These are phyloP conservation scores for Taenaris catops DNA, from an alignment of 2,888 invertebrate genomes.

Conservation along the genomic window DNA sequence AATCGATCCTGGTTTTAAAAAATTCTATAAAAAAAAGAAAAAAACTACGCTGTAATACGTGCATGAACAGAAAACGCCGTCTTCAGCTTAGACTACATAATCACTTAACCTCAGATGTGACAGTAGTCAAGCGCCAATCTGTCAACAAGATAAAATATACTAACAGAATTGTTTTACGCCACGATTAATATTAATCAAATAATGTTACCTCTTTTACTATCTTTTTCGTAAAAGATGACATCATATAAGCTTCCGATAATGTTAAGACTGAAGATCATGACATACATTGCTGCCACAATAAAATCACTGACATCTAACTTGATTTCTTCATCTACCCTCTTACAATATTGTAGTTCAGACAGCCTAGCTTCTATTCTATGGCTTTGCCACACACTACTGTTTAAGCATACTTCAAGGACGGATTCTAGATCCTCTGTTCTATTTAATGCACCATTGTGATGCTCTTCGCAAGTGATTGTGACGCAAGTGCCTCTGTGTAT, in stretches of 20 bases:
- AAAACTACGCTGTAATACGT: too few relatives aligned
- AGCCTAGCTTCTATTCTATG: constrained; percentile 47
- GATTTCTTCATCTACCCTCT: constrained; percentile 33
- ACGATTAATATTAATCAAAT: too few relatives aligned
- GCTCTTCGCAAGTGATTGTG: constrained; percentile 40
- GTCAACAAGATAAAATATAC: too few relatives aligned
- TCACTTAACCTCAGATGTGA: too few relatives aligned
- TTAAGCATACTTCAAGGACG: constrained; percentile 54
- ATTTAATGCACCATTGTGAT: constrained; percentile 26
- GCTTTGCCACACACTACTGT: constrained; percentile 43
- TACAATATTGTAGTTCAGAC: constrained; percentile 46
- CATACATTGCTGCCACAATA: constrained; percentile 42
- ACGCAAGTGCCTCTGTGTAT: constrained; percentile 62
- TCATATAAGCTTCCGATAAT: constrained; percentile 50
- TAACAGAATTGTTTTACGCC: too few relatives aligned
- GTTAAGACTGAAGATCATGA: constrained; percentile 46
- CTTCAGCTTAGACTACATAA: too few relatives aligned
- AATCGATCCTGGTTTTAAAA: too few relatives aligned
- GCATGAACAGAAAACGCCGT: too few relatives aligned
- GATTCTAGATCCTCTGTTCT: constrained; percentile 31
- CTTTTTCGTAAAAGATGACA: constrained; percentile 27
- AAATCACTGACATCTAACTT: constrained; percentile 44
- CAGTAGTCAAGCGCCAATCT: too few relatives aligned
- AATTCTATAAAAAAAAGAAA: too few relatives aligned
- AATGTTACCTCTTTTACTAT: constrained; percentile 39